These are phyloP conservation scores for Trichomalopsis sarcophagae DNA, from an alignment of 1,140 invertebrate species.

Conservation along the genomic window DNA sequence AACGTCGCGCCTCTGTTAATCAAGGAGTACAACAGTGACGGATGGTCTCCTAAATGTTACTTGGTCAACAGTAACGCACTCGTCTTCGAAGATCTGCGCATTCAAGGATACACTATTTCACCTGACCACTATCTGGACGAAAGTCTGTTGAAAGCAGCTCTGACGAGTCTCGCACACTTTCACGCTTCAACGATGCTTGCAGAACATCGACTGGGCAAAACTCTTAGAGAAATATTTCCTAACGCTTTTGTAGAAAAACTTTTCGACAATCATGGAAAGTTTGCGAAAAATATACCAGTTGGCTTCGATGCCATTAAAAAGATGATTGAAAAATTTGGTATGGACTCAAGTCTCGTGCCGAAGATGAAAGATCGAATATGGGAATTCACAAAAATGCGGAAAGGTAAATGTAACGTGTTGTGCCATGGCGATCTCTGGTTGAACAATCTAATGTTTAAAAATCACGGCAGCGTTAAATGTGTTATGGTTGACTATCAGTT, in stretches of 20 bases:
- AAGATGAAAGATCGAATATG: neutral
- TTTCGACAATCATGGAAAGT: constrained; percentile 13
- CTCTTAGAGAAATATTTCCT: neutral
- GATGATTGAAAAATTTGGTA: neutral
- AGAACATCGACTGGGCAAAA: constrained; percentile 5
- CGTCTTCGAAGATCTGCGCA: constrained; percentile 7
- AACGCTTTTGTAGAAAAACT: constrained; percentile 25
- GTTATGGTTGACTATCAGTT: constrained; percentile 38
- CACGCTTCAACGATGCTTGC: constrained; percentile 25
- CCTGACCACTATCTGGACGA: neutral
- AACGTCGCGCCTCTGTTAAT: neutral
- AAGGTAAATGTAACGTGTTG: constrained; percentile 15
- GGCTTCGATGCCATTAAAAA: constrained; percentile 14
- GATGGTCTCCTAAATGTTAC: constrained; percentile 5
- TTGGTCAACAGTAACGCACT: constrained; percentile 17
- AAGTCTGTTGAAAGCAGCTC: neutral
- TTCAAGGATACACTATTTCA: neutral
- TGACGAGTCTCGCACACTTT: neutral
- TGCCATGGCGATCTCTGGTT: constrained; percentile 40
- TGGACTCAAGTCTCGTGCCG: neutral
- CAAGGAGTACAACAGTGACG: neutral
- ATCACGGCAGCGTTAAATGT: neutral
- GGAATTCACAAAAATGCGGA: neutral
- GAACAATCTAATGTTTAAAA: constrained; percentile 40
- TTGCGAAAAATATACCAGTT: neutral